Base-by-base conservation (phyloP, 37 sponge, comb jelly and placozoan species). In the Theonella swinhoei region DNA sequence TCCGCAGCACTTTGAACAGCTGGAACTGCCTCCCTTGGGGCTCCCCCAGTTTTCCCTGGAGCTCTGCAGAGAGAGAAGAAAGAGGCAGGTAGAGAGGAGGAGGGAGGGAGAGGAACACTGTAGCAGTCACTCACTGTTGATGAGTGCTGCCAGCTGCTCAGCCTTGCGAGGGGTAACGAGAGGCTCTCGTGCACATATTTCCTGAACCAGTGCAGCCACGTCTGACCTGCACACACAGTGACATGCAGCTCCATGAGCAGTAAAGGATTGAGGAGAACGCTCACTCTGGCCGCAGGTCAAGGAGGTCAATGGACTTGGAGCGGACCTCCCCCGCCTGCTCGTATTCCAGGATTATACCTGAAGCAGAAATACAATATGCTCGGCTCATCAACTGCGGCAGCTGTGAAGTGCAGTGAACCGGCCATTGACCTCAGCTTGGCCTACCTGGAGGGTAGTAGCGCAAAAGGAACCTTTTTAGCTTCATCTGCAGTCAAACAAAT, bases 381-480 rank as follows among this genome's bases (percentile, higher is more conserved):
- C n/a, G n/a, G n/a, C n/a, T n/a, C n/a, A n/a, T n/a, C n/a, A n/a
- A n/a, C n/a, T n/a, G n/a, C n/a, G n/a, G n/a, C n/a, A n/a, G n/a
- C n/a, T n/a, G n/a, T n/a, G n/a, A n/a, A n/a, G n/a, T n/a, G n/a
- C n/a, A n/a, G n/a, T n/a, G n/a, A n/a, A n/a, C n/a, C n/a, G n/a
- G n/a, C n/a, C n/a, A n/a, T n/a, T n/a, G 54, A 7, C 14, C 14
- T 7, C 54, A 47, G 54, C 54, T 47, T 17, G 11, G 54, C 54
- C 54, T 39, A 95, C 95, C 97, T 77, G 99, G 99, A 1, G 99
- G 99, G 76, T 93, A 98, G 76, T 98, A 98, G 1, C 99, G 85
- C 29, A 98, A 80, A 25, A 98, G 83, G 61, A 98, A 98, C 31
- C 96, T 54, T 70, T 91, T 93, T 37, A 98, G 87, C 71, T 92